Evolutionary conservation across 2,113 vertebrate genomes (phyloP), one percentile per base, ranked within the genome.

Genomic region (Montifringilla adamsi): DNA sequence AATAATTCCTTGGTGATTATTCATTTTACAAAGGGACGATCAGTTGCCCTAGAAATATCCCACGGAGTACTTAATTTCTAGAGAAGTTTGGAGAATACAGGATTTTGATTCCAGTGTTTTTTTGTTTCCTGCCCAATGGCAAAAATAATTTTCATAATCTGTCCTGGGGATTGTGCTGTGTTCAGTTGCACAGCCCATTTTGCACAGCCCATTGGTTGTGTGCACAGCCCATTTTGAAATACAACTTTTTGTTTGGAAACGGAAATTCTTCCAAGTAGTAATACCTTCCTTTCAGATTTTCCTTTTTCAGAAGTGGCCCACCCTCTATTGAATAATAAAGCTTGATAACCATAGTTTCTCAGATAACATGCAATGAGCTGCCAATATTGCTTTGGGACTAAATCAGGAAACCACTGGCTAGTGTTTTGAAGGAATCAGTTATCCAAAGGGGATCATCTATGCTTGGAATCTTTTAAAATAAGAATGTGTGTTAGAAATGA

Each of bases 281-380:
- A 83, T 77, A 91, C 55, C 74, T 96, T 87, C 89, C 70, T 77
- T 91, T 93, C 63, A 83, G 67, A 79, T 87, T 91, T 83, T 75
- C 6, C 4, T 75, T 94, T 89, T 95, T 93, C 62, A 93, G n/a
- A 79, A 76, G 84, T 85, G 84, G 90, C 70, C 84, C 84, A 62
- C 84, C 91, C 75, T 62, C 66, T 87, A 53, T 76, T 87, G 89
- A 91, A 95, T 85, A 91, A 66, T 76, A 69, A 70, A 28, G 43
- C 72, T 96, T 50, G 85, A 95, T 94, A 95, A 80, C 75, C 55
- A 17, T 49, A n/a, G 82, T 90, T 93, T 76, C 70, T 77, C 79
- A 91, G 87, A 85, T 95, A 94, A 50, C 64, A 28, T 67, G 68
- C 46, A 62, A 4, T 37, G 23, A 91, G 26, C 85, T 90, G 87